Percentiles rank a stretch among this genome's conserved stretches.
These are phyloP conservation scores for Chiroxiphia lanceolata DNA, from an alignment of 2,797 vertebrate species.

Conservation along the genomic window DNA sequence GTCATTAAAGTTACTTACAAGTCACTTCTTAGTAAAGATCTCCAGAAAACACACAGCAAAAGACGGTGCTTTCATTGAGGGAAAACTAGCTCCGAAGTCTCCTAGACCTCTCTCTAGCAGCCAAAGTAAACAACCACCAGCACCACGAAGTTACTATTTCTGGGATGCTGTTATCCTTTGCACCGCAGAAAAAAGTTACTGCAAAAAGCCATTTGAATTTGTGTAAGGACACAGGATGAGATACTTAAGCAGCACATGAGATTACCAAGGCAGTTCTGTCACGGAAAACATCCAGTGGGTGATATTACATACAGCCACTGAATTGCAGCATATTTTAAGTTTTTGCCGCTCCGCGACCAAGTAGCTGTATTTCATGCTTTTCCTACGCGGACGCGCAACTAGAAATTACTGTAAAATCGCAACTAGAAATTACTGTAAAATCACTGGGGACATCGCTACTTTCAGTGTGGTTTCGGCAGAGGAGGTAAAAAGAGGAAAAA, in stretches of 20 bases:
- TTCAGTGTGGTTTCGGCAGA: rapidly evolving
- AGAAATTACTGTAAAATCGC: background rate
- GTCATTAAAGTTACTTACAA: background rate
- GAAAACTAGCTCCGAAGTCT: background rate
- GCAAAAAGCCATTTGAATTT: background rate
- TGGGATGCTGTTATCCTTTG: background rate
- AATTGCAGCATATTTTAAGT: background rate
- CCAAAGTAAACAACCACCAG: background rate
- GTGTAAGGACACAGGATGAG: background rate
- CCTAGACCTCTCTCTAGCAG: background rate
- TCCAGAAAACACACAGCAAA: background rate
- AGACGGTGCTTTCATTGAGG: rapidly evolving
- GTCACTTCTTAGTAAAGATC: background rate
- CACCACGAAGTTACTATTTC: background rate
- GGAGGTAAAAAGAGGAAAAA: rapidly evolving
- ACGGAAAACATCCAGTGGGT: rapidly evolving
- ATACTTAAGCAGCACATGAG: rapidly evolving
- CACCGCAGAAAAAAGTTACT: background rate
- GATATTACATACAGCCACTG: rapidly evolving
- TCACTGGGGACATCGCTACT: background rate
- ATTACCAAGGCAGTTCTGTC: background rate
- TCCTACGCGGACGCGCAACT: rapidly evolving
- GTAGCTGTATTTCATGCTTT: background rate
- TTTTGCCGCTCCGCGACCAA: background rate
- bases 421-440: background rate